Evolutionary conservation across 2,797 vertebrate species (phyloP).

Genomic region (Neopelma chrysocephalum): DNA sequence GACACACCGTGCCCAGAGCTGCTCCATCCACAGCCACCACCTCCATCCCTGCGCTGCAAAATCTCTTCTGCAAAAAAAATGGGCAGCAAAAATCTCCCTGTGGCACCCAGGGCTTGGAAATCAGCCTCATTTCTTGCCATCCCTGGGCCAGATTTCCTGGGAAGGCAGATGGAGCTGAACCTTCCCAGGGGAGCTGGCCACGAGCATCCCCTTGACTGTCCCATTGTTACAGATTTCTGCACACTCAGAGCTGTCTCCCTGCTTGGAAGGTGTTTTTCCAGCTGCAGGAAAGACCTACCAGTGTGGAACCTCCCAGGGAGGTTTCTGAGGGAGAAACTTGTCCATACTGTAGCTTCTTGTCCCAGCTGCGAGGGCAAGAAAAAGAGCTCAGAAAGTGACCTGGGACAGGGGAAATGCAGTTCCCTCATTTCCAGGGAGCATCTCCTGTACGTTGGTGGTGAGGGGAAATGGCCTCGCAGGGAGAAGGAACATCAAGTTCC

Average conservation of each 20-base stretch:
- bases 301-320: not conserved
- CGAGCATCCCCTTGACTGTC: not conserved
- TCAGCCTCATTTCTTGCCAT: not conserved
- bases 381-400: not conserved
- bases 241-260: not conserved
- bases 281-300: accelerated
- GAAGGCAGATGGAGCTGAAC: not conserved
- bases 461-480: not conserved
- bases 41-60: accelerated
- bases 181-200: not conserved
- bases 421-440: not conserved
- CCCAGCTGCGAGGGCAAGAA: not conserved
- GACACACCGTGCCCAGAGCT: not conserved
- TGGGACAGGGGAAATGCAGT: not conserved
- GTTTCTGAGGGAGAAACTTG: not conserved
- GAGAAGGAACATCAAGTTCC: not conserved
- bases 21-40: not conserved
- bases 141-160: accelerated
- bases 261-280: not conserved
- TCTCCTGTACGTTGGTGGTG: not conserved
- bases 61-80: no score
- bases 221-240: accelerated
- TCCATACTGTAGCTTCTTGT: not conserved
- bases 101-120: not conserved
- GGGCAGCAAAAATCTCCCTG: not conserved